Evolutionary conservation across 1,140 invertebrate genomes (phyloP).

Genomic region (Monochamus saltuarius): DNA sequence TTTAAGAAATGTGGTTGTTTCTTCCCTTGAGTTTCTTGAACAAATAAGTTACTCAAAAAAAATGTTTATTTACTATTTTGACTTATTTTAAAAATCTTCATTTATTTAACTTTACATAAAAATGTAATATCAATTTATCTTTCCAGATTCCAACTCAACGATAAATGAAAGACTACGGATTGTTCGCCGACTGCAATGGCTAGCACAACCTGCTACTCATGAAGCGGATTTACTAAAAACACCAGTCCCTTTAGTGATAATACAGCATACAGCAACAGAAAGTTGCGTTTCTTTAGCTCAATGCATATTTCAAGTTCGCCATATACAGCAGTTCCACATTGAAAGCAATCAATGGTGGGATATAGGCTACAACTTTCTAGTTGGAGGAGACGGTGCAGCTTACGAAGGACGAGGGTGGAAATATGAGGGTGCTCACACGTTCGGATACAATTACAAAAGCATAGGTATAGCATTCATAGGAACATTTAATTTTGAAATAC

Average conservation of each 20-base stretch:
- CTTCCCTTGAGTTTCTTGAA: too few relatives aligned
- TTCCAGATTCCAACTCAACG: too few relatives aligned
- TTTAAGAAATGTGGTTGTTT: too few relatives aligned
- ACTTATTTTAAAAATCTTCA: too few relatives aligned
- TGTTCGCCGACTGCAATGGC: slow-evolving; percentile 55
- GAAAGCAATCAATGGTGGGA: slow-evolving; percentile 63
- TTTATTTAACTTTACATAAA: too few relatives aligned
- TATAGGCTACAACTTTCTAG: slow-evolving; percentile 73
- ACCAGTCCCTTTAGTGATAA: slow-evolving; percentile 49
- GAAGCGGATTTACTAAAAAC: slow-evolving; percentile 47
- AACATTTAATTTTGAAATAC: slow-evolving; percentile 50
- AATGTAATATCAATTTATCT: too few relatives aligned
- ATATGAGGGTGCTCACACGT: slow-evolving; percentile 57
- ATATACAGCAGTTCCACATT: slow-evolving; percentile 73
- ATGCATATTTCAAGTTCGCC: slow-evolving; percentile 40
- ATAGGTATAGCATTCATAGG: slow-evolving; percentile 72
- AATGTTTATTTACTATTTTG: too few relatives aligned
- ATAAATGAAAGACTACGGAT: slow-evolving; percentile 23
- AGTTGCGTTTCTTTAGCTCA: slow-evolving; percentile 48
- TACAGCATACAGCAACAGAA: slow-evolving; percentile 53
- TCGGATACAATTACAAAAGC: slow-evolving; percentile 61
- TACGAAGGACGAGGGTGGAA: slow-evolving; percentile 68
- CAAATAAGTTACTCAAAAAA: too few relatives aligned
- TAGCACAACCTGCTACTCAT: slow-evolving; percentile 59
- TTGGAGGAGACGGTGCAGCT: slow-evolving; percentile 69